A percentile compares a stretch with the other conserved stretches of the same genome.
phyloP scores from a whole-genome alignment of 2,113 vertebrate species.

The Malurus elegans region DNA sequence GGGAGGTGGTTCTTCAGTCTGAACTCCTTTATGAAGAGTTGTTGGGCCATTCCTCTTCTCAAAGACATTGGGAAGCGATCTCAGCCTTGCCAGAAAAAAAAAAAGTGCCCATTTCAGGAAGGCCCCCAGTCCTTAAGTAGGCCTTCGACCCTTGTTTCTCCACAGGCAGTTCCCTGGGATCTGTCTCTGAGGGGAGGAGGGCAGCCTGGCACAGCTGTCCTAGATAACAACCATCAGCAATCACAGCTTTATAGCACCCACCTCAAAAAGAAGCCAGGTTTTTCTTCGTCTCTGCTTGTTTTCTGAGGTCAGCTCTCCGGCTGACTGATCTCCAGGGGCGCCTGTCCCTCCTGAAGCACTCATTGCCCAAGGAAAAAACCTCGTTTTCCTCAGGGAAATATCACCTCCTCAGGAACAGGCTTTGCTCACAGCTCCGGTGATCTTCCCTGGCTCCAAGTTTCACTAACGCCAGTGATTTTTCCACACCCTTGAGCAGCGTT shows the following conservation, averaged over 20 bases:
- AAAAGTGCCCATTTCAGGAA: accelerated
- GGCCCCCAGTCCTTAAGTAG: background rate
- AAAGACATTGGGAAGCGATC: background rate
- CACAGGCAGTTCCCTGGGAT: background rate
- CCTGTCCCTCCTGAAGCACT: accelerated
- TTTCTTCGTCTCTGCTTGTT: accelerated
- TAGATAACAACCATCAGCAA: background rate
- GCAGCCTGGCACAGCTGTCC: background rate
- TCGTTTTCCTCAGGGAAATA: background rate
- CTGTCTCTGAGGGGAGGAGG: background rate
- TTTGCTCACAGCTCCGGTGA: background rate
- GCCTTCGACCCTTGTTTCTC: accelerated
- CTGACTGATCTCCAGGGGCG: background rate
- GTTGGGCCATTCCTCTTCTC: background rate
- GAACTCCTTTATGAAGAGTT: accelerated
- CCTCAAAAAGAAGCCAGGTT: accelerated
- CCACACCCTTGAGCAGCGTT: accelerated
- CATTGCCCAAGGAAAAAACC: accelerated
- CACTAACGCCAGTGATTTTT: background rate
- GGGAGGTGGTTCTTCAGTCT: accelerated
- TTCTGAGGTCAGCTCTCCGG: accelerated
- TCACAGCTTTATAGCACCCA: background rate
- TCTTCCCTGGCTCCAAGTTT: background rate
- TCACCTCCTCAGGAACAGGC: background rate
- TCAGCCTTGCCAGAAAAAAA: background rate